Evolutionary conservation across 1,140 invertebrate species (phyloP), one percentile per base, ranked within the genome.

Genomic region (Matsumurasca onukii): DNA sequence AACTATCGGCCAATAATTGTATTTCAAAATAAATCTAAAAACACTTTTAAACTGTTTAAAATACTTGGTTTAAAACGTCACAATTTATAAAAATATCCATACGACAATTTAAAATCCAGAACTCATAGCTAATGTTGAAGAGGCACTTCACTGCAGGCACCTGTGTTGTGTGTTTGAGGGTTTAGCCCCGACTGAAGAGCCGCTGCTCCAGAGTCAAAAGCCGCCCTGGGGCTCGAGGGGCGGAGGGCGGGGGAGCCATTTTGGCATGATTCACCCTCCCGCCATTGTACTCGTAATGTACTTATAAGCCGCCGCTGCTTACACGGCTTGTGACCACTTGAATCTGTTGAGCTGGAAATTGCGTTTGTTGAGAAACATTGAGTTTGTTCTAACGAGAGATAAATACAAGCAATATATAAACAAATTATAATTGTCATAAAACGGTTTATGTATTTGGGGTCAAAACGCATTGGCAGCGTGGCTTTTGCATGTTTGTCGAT

Each of bases 101-200:
- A 39, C 5, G 5, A 39, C 34, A 39, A 39, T 5, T 9, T 9
- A 39, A 39, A 39, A 9, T 39, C 34, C 17, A 13, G 9, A 52
- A 52, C 49, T 13, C 12, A 5, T n/a, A 5, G 9, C 12, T 15
- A 5, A n/a, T 5, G n/a, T 1, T 5, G n/a, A 20, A 17, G 31
- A 48, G 30, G 62, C 62, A 65, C 31, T 65, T 65, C 5, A n/a
- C n/a, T n/a, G 31, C 45, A 65, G 62, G 62, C 62, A 65, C 62
- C 62, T 65, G 62, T 65, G 25, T 20, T 24, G 31, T 45, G 9
- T n/a, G n/a, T n/a, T n/a, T n/a, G 62, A 48, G 34, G 31, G 62
- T 22, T 31, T n/a, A 15, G 34, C 24, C 34, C 31, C 62, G 39
- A 65, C 62, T 65, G 62, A 65, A 45, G 62, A 24, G 31, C n/a